Percentiles rank a stretch among this genome's conserved stretches.
Conservation (phyloP, 2,888 invertebrate species). For the Melanchra persicariae region DNA sequence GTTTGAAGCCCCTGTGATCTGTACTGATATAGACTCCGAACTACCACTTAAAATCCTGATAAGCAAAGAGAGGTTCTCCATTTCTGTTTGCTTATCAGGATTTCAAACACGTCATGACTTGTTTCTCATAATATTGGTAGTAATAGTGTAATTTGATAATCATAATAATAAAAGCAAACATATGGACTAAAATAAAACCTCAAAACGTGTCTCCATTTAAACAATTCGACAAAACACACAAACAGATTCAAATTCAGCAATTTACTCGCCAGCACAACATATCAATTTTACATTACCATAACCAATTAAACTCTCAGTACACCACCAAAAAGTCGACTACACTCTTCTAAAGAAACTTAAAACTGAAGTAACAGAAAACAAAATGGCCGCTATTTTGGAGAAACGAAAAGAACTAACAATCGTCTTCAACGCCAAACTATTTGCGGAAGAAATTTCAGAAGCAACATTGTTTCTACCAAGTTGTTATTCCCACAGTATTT, state of each 20-base stretch:
- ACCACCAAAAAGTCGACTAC: constrained; percentile 11
- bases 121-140: no score
- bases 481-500: constrained; percentile 58
- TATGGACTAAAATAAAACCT: no score
- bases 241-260: not conserved
- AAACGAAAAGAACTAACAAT: constrained; percentile 36
- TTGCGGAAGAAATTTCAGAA: constrained; percentile 62
- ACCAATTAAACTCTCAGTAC: not conserved
- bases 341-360: constrained; percentile 23
- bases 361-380: constrained; percentile 3
- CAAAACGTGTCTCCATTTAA: no score
- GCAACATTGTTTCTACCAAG: constrained; percentile 49
- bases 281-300: not conserved
- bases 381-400: constrained; percentile 24
- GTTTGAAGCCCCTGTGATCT: no score
- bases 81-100: no score
- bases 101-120: no score
- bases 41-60: no score
- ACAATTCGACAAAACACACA: not conserved
- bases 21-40: no score
- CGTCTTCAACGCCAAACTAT: constrained; percentile 32
- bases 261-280: not conserved
- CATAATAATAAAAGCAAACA: no score
- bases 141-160: no score
- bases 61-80: no score